A percentile compares a stretch with the other conserved stretches of the same genome.
phyloP scores from a whole-genome alignment of 2,113 vertebrate species.

The Prolemur simus region DNA sequence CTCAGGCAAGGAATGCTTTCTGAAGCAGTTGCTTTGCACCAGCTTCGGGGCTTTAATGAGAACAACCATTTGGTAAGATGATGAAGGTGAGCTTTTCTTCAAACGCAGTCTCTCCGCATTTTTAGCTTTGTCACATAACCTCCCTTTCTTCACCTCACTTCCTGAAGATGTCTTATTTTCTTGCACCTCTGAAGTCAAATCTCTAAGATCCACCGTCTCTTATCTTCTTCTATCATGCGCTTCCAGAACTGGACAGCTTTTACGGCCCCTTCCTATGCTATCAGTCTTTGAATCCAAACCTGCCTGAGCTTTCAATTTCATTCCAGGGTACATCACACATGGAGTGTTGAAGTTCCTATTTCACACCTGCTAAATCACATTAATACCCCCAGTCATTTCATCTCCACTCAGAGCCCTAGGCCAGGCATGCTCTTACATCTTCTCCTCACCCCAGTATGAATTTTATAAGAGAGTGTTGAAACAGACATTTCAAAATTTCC shows the following conservation, averaged over 20 bases:
- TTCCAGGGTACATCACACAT: background rate
- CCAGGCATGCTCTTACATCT: background rate
- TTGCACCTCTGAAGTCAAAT: background rate
- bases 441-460: background rate
- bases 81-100: background rate
- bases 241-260: constrained; percentile 21
- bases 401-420: background rate
- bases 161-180: background rate
- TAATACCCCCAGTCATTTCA: background rate
- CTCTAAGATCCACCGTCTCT: background rate
- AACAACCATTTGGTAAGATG: background rate
- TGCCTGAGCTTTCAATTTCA: background rate
- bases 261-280: background rate
- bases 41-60: background rate
- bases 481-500: background rate
- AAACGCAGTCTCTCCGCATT: background rate
- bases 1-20: background rate
- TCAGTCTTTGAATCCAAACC: background rate
- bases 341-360: background rate
- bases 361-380: background rate
- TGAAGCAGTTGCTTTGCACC: background rate
- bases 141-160: background rate
- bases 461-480: background rate
- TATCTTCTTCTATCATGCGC: background rate
- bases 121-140: background rate